Evolutionary conservation across 2,113 vertebrate genomes (phyloP).

Genomic region (Spermophilus dauricus): DNA sequence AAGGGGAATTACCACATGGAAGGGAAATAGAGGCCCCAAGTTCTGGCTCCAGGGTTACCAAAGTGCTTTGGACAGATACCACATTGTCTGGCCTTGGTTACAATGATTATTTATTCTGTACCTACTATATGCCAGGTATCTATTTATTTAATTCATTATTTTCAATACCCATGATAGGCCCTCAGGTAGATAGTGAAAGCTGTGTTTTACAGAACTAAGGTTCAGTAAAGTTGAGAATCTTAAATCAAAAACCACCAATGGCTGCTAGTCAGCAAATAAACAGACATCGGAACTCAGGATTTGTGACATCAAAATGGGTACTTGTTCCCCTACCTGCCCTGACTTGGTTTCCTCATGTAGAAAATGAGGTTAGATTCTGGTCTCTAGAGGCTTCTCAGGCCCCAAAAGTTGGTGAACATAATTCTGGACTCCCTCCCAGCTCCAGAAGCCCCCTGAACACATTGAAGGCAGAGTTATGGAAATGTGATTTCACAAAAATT

Average conservation of each 20-base stretch:
- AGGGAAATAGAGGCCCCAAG: background rate
- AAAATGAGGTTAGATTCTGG: background rate
- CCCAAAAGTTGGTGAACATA: background rate
- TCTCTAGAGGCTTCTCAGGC: background rate
- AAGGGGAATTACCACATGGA: background rate
- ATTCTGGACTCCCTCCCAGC: background rate
- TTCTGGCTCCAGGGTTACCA: background rate
- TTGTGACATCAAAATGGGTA: rapidly evolving
- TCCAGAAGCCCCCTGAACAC: background rate
- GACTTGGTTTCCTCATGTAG: background rate
- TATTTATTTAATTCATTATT: background rate
- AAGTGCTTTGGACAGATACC: background rate
- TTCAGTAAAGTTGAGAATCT: background rate
- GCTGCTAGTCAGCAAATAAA: background rate
- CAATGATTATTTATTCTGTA: background rate
- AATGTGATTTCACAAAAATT: background rate
- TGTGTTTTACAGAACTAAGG: background rate
- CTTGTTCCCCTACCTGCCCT: background rate
- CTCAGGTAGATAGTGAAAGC: rapidly evolving
- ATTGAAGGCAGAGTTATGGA: rapidly evolving
- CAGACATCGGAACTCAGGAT: background rate
- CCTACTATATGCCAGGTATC: background rate
- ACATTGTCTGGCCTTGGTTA: background rate
- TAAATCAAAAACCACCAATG: background rate
- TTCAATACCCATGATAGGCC: background rate